Base-by-base conservation (phyloP, 2,888 invertebrate genomes). In the Scelioninae gen. 2 region DNA sequence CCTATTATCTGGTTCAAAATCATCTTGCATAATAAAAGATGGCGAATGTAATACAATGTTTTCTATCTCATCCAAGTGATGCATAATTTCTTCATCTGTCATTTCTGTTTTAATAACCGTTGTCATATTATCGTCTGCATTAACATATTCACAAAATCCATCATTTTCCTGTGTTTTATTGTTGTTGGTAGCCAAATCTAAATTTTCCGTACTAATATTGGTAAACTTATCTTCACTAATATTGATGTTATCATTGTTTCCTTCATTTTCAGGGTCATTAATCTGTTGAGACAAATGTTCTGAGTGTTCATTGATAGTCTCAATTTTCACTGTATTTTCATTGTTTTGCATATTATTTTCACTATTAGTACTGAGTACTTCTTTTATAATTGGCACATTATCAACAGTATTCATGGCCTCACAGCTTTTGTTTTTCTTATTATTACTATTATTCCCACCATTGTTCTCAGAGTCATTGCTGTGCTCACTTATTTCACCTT, bases 51-150 rank as follows among this genome's bases (percentile, higher is more conserved):
- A 50, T 16, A 80, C 81, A 48, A 81, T 82, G 58, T 80, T 83
- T 75, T 84, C 83, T 43, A 84, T 81, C 43, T 81, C 82, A 75
- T 83, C 83, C 35, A 83, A 75, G 70, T 84, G 79, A 48, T 78
- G 73, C 79, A 83, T 79, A 19, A 83, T 79, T 61, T 83, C 83
- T 74, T 83, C 82, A 69, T 84, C 81, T 1, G 80, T 80, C 48
- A 79, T 73, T 67, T 78, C 77, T 2, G 68, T 73, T 73, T 80
- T 78, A 9, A 77, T 58, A 10, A 43, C 45, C 9, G 25, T 16
- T 1, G 16, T 7, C 13, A 63, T 35, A 19, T 72, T 68, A 18
- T 64, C 70, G 10, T 68, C 57, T 1, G n/a, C n/a, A 18, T 58
- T 53, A 10, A 45, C 58, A 15, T 60, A 18, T 0, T 68, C 39